Evolutionary conservation across 2,113 vertebrate genomes (phyloP), one percentile per base, ranked within the genome.

Genomic region (Ophthalmolycus amberensis): DNA sequence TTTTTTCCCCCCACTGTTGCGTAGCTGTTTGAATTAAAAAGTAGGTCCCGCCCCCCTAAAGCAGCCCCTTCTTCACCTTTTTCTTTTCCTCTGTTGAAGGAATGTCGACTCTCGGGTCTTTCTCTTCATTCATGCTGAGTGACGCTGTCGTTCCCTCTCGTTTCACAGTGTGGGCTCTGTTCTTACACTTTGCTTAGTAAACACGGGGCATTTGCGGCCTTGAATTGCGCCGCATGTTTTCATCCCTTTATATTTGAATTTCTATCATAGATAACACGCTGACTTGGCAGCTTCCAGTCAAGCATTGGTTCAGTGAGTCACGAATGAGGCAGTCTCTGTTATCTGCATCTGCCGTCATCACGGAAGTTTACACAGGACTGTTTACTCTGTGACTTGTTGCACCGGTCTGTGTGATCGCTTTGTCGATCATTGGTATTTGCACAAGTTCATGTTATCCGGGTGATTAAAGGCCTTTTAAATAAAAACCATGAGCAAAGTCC

Each of bases 101-200:
- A 90, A 89, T 87, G 83, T 75, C 60, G 60, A 68, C 84, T 80
- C 69, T 75, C 71, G 5, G 40, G 59, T 75, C 22, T 80, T 77
- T 71, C 22, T 25, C 3, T 73, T 68, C 62, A 71, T 48, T 82
- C 46, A 6, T 15, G 16, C 25, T 20, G 40, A 14, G 18, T 42
- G 32, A 1, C 15, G 50, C 40, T 25, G 42, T 27, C 58, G 32
- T 59, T 25, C 14, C 22, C 6, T 34, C 34, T 58, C 42, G 29
- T 65, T 58, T 34, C 40, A n/a, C 7, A 46, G 15, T 15, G 32
- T 3, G 27, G 18, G 42, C 25, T 29, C 9, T 6, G 63, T 65
- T 44, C 6, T 20, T 40, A 12, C 37, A 25, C 7, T 3, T 16
- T 1, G 37, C 37, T 42, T 11, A n/a, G 42, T 20, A 50, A 48